Conservation (phyloP, 2,888 invertebrate genomes). For the Marronus borbonicus region DNA sequence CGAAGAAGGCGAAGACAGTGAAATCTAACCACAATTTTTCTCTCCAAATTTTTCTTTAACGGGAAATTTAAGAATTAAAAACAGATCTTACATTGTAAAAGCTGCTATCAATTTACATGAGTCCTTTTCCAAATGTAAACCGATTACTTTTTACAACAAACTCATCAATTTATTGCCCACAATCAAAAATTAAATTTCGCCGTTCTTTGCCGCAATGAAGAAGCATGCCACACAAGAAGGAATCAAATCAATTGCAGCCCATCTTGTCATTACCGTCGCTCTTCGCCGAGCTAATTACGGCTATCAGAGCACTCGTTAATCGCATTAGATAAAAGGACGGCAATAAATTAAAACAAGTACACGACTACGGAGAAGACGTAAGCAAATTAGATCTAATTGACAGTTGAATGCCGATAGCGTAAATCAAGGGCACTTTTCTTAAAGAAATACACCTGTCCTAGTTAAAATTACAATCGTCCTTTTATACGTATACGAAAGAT, state of each 20-base stretch:
- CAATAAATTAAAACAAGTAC: constrained; percentile 12
- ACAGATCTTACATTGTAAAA: too few species aligned
- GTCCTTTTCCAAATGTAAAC: too few species aligned
- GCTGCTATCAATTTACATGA: too few species aligned
- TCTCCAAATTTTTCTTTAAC: too few species aligned
- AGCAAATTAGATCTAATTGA: constrained; percentile 22
- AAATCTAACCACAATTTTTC: too few species aligned
- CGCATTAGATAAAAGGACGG: constrained; percentile 20
- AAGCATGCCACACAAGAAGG: constrained; percentile 17
- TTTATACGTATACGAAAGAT: background rate
- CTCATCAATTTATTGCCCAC: too few species aligned
- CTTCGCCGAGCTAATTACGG: constrained; percentile 16
- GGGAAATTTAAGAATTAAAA: too few species aligned
- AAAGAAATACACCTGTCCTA: constrained; percentile 10
- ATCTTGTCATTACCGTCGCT: constrained; percentile 12
- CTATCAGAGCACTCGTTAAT: constrained; percentile 19
- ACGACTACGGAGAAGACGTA: constrained; percentile 1
- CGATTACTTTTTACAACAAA: too few species aligned
- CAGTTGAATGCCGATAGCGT: constrained; percentile 15
- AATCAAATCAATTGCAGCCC: constrained; percentile 9
- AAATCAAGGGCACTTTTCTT: background rate
- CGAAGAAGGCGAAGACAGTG: too few species aligned
- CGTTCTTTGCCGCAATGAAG: background rate
- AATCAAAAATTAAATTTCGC: too few species aligned
- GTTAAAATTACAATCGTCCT: constrained; percentile 4